Evolutionary conservation across 2,888 invertebrate species (phyloP), one percentile per base, ranked within the genome.

Genomic region (Drosophila anceps): DNA sequence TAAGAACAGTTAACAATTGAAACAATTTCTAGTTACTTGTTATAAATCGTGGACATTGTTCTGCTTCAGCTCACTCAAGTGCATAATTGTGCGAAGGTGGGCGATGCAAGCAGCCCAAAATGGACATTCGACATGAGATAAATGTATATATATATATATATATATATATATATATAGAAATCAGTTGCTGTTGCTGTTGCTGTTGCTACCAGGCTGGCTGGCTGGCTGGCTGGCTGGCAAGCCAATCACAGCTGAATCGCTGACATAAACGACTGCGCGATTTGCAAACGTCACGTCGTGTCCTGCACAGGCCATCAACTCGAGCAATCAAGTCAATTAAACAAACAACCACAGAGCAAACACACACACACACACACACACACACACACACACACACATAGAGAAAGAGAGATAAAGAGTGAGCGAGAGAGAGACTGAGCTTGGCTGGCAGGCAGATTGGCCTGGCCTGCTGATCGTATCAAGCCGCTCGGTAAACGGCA

Each of bases 281-380:
- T 64, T 55, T 57, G 55, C 44, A 73, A 69, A 62, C 60, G 64
- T 73, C 57, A 60, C 60, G 73, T 82, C 75, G 86, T 86, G 86
- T 75, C 78, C 75, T 81, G 83, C 79, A 73, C 67, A 68, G 68
- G 67, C 68, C 79, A 78, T 78, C 81, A 85, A 80, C 63, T 82
- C 69, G 76, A 69, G 84, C 88, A 88, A 88, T 88, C 87, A 82
- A 89, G 89, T 88, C 87, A 88, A 88, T 88, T 88, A 88, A 88
- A 88, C 88, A 89, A 88, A 88, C 85, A 87, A 77, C 76, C 61
- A 15, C 39, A 39, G 57, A 61, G 51, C 10, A 57, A 44, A 58
- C 43, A 53, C 18, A 31, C 41, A 13, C 7, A 43, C 12, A 43
- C 4, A 20, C 20, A 20, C 0, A 9, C n/a, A n/a, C 10, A 57